Evolutionary conservation across 2,888 invertebrate genomes (phyloP).

Genomic region (Meta bourneti): DNA sequence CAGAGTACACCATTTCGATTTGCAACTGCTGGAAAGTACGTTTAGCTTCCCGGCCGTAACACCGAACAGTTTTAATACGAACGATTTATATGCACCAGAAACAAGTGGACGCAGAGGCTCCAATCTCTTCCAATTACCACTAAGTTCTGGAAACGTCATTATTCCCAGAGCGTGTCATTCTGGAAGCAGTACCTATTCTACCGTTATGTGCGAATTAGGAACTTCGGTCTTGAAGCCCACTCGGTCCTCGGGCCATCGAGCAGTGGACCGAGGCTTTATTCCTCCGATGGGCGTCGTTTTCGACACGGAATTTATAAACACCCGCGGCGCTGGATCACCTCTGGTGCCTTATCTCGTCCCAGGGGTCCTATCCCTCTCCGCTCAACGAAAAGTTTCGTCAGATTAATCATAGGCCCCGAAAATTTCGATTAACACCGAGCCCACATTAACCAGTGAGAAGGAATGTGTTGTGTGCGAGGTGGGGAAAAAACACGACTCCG

Average conservation of each 20-base stretch:
- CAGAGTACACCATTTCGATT: too few species aligned
- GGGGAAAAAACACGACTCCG: background rate
- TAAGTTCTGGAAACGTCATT: conserved; percentile 20
- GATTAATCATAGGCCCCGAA: conserved; percentile 62
- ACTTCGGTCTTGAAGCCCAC: conserved; percentile 29
- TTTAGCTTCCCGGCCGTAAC: too few species aligned
- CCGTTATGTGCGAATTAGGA: conserved; percentile 47
- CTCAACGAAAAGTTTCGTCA: conserved; percentile 26
- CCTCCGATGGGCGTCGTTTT: conserved; percentile 68
- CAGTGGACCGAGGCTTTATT: conserved; percentile 30
- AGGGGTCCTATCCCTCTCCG: conserved; percentile 21
- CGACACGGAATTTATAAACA: conserved; percentile 56
- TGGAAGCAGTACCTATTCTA: conserved; percentile 24
- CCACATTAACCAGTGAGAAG: too few species aligned
- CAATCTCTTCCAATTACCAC: conserved; percentile 33
- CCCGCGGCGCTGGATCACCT: conserved; percentile 30
- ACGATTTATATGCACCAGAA: too few species aligned
- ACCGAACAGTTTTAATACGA: too few species aligned
- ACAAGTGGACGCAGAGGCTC: too few species aligned
- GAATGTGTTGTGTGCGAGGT: background rate
- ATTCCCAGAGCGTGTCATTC: conserved; percentile 37
- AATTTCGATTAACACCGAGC: conserved; percentile 59
- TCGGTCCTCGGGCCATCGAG: conserved; percentile 19
- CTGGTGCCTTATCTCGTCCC: conserved; percentile 59
- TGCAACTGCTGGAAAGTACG: too few species aligned